phyloP scores from a whole-genome alignment of 2,797 vertebrate species.

The Hylomyscus alleni region DNA sequence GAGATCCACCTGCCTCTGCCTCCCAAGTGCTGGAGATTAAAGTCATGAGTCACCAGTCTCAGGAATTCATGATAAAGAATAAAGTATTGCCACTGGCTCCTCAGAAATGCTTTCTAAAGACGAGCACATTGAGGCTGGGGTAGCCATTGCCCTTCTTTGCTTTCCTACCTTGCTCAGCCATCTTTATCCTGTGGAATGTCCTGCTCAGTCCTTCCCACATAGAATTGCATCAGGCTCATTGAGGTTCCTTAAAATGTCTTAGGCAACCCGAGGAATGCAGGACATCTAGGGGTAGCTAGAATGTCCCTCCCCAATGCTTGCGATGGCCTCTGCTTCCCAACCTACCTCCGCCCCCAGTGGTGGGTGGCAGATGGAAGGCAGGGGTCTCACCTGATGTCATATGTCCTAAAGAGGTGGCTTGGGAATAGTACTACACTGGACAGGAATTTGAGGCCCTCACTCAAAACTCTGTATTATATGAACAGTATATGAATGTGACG shows the following conservation, averaged over 20 bases:
- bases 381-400: not conserved
- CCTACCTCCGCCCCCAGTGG: not conserved
- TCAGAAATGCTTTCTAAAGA: constrained; percentile 64
- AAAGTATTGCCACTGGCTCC: not conserved
- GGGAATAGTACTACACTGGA: not conserved
- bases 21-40: not conserved
- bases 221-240: not conserved
- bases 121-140: not conserved
- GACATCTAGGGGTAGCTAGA: not conserved
- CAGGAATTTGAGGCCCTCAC: not conserved
- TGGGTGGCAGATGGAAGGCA: not conserved
- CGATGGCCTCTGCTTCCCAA: not conserved
- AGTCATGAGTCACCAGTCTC: not conserved
- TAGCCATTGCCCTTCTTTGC: not conserved
- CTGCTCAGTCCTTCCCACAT: constrained; percentile 7
- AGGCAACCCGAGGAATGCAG: not conserved
- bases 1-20: not conserved
- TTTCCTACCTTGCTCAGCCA: not conserved
- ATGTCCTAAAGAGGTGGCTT: not conserved
- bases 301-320: too few relatives aligned
- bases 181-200: not conserved
- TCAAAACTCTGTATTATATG: not conserved
- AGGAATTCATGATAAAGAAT: not conserved
- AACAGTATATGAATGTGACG: not conserved
- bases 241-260: not conserved